phyloP scores from a whole-genome alignment of 2,888 invertebrate species.

The Lamproptera curius region DNA sequence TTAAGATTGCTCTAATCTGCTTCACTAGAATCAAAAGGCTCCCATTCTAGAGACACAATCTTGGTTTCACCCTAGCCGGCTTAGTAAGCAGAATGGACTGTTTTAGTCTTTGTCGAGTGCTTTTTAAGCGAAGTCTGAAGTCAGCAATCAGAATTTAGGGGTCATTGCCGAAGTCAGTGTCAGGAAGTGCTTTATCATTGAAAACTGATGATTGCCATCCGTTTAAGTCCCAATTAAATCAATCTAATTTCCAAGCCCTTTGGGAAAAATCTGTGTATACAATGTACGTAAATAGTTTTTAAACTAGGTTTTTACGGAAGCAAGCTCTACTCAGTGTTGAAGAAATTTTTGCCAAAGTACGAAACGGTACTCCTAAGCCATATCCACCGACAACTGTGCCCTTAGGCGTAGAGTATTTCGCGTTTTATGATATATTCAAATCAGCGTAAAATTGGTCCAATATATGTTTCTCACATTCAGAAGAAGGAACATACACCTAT shows the following conservation, averaged over 20 bases:
- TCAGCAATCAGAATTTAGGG: neutral
- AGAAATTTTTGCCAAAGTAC: too few relatives aligned
- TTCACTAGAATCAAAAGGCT: too few relatives aligned
- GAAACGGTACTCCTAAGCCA: neutral
- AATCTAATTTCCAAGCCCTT: neutral
- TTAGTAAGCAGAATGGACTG: too few relatives aligned
- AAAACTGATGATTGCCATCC: neutral
- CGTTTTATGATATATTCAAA: too few relatives aligned
- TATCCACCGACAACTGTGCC: neutral
- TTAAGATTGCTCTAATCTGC: too few relatives aligned
- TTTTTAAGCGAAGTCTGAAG: neutral
- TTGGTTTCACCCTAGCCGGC: too few relatives aligned
- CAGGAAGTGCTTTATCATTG: neutral
- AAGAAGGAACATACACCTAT: too few relatives aligned
- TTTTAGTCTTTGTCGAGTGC: too few relatives aligned
- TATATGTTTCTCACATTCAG: too few relatives aligned
- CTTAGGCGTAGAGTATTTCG: neutral
- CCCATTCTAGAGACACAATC: too few relatives aligned
- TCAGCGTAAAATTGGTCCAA: too few relatives aligned
- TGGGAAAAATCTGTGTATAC: neutral
- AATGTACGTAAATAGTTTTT: neutral
- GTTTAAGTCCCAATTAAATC: neutral
- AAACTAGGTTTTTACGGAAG: neutral
- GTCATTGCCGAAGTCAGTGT: neutral
- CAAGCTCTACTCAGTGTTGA: neutral